These are phyloP conservation scores for Semaprochilodus insignis DNA, from an alignment of 2,797 vertebrate species.

Conservation along the genomic window DNA sequence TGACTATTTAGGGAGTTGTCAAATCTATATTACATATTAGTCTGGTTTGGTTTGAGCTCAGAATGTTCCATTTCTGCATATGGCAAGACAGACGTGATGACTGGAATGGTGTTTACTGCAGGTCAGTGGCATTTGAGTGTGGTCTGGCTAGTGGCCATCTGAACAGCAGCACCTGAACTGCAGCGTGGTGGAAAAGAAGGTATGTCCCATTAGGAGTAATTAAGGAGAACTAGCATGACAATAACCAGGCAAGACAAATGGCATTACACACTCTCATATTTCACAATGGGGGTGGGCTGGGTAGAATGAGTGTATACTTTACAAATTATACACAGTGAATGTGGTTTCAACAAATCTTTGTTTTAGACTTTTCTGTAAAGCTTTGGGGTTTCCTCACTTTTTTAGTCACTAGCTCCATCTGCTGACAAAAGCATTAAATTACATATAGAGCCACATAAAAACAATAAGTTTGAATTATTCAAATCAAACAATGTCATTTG, in stretches of 20 bases:
- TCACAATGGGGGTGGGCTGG: not conserved
- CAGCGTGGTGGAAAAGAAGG: constrained; percentile 51
- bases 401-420: constrained; percentile 55
- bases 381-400: not conserved
- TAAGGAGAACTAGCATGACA: not conserved
- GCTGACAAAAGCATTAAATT: constrained; percentile 31
- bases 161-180: constrained; percentile 68
- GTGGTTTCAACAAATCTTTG: not conserved
- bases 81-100: constrained; percentile 14
- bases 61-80: constrained; percentile 13
- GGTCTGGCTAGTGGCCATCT: constrained; percentile 46
- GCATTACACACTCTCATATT: not conserved
- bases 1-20: constrained; percentile 14
- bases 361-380: constrained; percentile 1
- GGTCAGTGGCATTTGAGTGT: constrained; percentile 38
- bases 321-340: not conserved
- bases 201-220: constrained; percentile 1
- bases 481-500: not conserved
- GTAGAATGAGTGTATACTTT: not conserved
- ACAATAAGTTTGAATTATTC: not conserved
- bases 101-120: constrained; percentile 46
- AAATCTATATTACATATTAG: not conserved
- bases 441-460: not conserved
- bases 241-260: not conserved
- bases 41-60: constrained; percentile 6